These are phyloP conservation scores for Drosophila algonquin DNA, from an alignment of 2,888 invertebrate species.

Conservation along the genomic window DNA sequence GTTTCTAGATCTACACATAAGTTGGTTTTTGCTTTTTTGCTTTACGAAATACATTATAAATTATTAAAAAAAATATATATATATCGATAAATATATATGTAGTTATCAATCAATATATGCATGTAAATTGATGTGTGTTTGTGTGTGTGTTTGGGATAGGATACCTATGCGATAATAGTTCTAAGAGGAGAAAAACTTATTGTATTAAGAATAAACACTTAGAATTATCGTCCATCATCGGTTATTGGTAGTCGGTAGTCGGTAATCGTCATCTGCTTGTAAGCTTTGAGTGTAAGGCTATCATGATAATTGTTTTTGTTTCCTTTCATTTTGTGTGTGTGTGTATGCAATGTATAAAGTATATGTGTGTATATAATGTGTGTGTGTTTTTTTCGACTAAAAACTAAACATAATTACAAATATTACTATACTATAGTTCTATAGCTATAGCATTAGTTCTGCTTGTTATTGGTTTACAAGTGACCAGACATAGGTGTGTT, in stretches of 20 bases:
- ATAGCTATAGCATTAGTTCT: conserved; percentile 15
- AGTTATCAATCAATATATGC: conserved; percentile 1
- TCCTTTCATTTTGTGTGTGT: conserved; percentile 18
- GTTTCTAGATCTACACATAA: conserved; percentile 56
- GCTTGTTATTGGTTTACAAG: conserved; percentile 79
- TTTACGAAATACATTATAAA: neutral
- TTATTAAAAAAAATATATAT: conserved; percentile 39
- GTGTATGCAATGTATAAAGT: conserved; percentile 65
- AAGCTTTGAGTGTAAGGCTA: conserved; percentile 2
- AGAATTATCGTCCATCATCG: conserved; percentile 10
- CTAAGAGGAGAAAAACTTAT: conserved; percentile 10
- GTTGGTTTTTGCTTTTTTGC: conserved; percentile 6
- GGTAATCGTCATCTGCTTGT: conserved; percentile 8
- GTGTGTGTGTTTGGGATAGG: neutral
- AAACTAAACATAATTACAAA: conserved; percentile 49
- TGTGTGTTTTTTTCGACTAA: neutral
- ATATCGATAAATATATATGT: conserved; percentile 20
- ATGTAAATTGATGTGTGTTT: neutral
- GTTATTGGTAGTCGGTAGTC: conserved; percentile 6
- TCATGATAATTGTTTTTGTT: conserved; percentile 17
- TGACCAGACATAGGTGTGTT: conserved; percentile 80
- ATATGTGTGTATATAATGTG: conserved; percentile 36
- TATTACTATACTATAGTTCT: neutral
- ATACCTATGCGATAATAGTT: conserved; percentile 16
- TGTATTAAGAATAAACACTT: conserved; percentile 32